Evolutionary conservation across 2,113 vertebrate genomes (phyloP).

Genomic region (Erinaceus europaeus): DNA sequence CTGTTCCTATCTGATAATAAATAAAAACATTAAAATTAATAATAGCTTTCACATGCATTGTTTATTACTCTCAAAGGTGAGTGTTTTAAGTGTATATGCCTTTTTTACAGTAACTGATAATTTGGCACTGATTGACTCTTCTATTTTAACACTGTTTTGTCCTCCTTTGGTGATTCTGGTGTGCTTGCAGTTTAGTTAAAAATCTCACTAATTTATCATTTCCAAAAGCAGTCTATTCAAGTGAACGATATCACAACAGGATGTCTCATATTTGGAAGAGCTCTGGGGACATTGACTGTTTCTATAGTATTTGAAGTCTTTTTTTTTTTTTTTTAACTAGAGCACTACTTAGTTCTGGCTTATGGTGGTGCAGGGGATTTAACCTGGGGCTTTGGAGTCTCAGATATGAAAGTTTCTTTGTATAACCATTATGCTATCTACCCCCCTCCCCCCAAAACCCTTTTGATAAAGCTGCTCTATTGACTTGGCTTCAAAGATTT

Average conservation of each 20-base stretch:
- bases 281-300: background rate
- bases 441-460: background rate
- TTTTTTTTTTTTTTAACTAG: no score
- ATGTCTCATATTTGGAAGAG: background rate
- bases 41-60: background rate
- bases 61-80: background rate
- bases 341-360: no score
- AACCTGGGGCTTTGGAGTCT: no score
- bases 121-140: background rate
- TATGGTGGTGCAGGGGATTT: no score
- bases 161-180: no score
- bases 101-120: background rate
- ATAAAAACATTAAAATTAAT: no score
- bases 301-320: no score
- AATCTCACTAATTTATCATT: background rate
- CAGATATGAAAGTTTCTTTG: no score
- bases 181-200: no score
- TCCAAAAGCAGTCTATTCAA: background rate
- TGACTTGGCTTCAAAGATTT: constrained; percentile 19
- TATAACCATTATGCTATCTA: no score
- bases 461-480: background rate
- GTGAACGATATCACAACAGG: background rate
- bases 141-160: no score
- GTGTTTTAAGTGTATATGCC: background rate
- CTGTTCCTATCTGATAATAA: no score